Evolutionary conservation across 2,888 invertebrate genomes (phyloP).

Genomic region (Cenopis cana): DNA sequence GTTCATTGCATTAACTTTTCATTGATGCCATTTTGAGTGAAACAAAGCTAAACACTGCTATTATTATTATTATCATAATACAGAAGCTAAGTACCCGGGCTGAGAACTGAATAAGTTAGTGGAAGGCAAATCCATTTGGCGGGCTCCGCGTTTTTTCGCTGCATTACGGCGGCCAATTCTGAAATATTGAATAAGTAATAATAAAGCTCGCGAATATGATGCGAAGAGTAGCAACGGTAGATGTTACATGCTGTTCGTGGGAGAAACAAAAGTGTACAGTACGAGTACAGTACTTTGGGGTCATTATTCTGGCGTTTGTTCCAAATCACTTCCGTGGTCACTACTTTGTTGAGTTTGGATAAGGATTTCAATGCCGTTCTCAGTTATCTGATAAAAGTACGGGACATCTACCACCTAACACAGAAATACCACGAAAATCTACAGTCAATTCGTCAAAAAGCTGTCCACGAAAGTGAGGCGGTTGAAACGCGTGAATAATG

Average conservation of each 20-base stretch:
- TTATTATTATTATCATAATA: constrained; percentile 48
- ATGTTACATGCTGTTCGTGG: constrained; percentile 31
- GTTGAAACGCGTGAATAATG: too few species aligned
- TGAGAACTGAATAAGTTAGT: constrained; percentile 74
- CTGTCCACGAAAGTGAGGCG: too few species aligned
- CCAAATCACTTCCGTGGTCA: too few species aligned
- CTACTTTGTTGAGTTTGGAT: too few species aligned
- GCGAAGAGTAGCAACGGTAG: constrained; percentile 55
- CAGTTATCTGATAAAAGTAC: too few species aligned
- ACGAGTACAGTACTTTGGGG: too few species aligned
- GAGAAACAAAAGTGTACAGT: not conserved
- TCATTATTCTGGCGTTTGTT: too few species aligned
- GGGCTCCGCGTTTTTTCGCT: constrained; percentile 72
- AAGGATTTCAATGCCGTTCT: too few species aligned
- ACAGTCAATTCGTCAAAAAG: too few species aligned
- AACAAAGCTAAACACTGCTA: constrained; percentile 45
- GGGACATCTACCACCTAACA: too few species aligned
- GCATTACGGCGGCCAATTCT: constrained; percentile 81
- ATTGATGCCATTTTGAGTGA: constrained; percentile 25
- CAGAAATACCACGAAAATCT: too few species aligned
- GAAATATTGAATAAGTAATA: constrained; percentile 81
- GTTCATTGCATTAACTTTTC: too few species aligned
- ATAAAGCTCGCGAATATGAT: constrained; percentile 69
- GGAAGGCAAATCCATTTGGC: constrained; percentile 76
- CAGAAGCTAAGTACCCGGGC: constrained; percentile 48